phyloP scores from a whole-genome alignment of 2,113 vertebrate species.

The Chaetodon trifascialis region DNA sequence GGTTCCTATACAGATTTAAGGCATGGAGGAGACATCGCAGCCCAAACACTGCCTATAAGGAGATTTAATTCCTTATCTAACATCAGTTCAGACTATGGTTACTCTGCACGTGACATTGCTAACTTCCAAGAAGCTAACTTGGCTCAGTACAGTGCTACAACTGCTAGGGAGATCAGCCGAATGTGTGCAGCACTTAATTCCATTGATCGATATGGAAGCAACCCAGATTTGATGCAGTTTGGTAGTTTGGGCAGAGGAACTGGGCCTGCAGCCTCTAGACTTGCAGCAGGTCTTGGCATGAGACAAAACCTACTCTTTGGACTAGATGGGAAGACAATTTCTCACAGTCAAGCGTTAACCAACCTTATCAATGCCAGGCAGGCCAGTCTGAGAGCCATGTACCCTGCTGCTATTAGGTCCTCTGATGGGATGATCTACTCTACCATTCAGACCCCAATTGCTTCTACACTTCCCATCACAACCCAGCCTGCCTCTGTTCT shows the following conservation, averaged over 20 bases:
- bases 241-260: slow-evolving; percentile 81
- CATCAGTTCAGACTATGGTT: slow-evolving; percentile 94
- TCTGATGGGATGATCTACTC: slow-evolving; percentile 99
- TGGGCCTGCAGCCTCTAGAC: slow-evolving; percentile 76
- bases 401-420: slow-evolving; percentile 91
- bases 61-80: slow-evolving; percentile 96
- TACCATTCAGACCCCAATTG: slow-evolving; percentile 98
- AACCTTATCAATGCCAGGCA: slow-evolving; percentile 88
- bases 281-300: slow-evolving; percentile 86
- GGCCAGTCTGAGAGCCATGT: slow-evolving; percentile 89
- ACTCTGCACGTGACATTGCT: slow-evolving; percentile 88
- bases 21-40: slow-evolving; percentile 88
- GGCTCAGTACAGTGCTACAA: slow-evolving; percentile 97
- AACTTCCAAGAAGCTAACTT: slow-evolving; percentile 95
- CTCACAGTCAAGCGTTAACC: slow-evolving; percentile 87
- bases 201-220: slow-evolving; percentile 92
- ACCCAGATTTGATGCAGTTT: slow-evolving; percentile 90
- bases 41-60: slow-evolving; percentile 90
- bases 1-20: slow-evolving; percentile 96
- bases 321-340: slow-evolving; percentile 86
- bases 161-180: slow-evolving; percentile 96
- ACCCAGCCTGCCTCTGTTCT: slow-evolving; percentile 94
- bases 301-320: slow-evolving; percentile 90
- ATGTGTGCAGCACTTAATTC: slow-evolving; percentile 99
- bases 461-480: slow-evolving; percentile 97